These are phyloP conservation scores for Thymelicus lineola DNA, from an alignment of 2,888 invertebrate genomes.

Conservation along the genomic window DNA sequence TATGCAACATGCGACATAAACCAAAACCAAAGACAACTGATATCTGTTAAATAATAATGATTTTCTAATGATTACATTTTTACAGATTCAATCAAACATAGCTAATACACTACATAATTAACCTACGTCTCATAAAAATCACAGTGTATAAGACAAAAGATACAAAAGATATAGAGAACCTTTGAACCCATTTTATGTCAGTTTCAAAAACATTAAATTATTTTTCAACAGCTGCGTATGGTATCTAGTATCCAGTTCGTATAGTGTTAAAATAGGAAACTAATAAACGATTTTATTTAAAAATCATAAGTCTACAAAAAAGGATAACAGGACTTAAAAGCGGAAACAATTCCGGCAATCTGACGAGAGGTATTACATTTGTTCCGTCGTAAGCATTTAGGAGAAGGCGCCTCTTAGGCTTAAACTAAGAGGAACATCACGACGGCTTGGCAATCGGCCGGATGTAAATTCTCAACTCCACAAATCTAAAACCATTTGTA, in stretches of 20 bases:
- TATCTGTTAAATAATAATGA: no score
- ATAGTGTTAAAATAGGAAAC: background rate
- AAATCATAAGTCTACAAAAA: background rate
- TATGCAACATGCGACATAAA: no score
- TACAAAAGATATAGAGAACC: background rate
- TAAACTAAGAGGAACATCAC: slow-evolving; percentile 30
- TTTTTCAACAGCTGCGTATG: no score
- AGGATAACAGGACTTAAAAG: slow-evolving; percentile 9
- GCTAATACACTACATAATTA: no score
- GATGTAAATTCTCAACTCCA: slow-evolving; percentile 37
- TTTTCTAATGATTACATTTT: no score
- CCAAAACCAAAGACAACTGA: no score
- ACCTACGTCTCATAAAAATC: no score
- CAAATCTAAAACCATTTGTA: slow-evolving; percentile 35
- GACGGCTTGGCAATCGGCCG: slow-evolving; percentile 19
- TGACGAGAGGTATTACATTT: slow-evolving; percentile 18
- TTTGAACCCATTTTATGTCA: no score
- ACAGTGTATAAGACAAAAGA: no score
- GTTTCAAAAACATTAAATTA: no score
- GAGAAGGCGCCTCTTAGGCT: slow-evolving; percentile 25
- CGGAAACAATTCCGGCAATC: slow-evolving; percentile 9
- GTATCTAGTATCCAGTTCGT: no score
- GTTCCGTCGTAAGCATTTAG: slow-evolving; percentile 22
- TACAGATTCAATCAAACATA: no score
- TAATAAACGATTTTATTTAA: background rate